Conservation (phyloP, 2,888 invertebrate genomes). For the Diploptera punctata region DNA sequence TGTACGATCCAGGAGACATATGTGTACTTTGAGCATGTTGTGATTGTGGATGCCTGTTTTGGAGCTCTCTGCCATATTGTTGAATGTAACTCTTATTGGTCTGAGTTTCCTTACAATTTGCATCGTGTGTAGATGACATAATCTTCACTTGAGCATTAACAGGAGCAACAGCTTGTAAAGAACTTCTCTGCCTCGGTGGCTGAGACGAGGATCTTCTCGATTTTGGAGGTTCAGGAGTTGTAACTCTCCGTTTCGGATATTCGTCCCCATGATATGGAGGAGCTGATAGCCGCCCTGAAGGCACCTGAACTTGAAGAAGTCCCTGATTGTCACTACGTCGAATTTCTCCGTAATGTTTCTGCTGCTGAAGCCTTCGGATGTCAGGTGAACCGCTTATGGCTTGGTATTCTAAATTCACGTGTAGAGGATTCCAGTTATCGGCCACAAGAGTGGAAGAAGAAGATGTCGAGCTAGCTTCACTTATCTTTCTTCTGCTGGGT, state of each 20-base stretch:
- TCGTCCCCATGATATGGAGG: slow-evolving; percentile 27
- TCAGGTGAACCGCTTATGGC: slow-evolving; percentile 49
- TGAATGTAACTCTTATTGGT: slow-evolving; percentile 17
- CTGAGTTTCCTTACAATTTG: slow-evolving; percentile 5
- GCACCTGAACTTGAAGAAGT: background rate
- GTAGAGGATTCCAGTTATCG: slow-evolving; percentile 24
- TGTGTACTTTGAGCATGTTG: too few species aligned
- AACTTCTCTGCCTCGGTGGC: background rate
- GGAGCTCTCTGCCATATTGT: too few species aligned
- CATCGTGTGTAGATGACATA: background rate
- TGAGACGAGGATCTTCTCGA: background rate
- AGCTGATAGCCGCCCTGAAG: slow-evolving; percentile 38
- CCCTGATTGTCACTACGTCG: background rate
- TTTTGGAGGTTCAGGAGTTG: background rate
- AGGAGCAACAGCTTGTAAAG: background rate
- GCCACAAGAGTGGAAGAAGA: slow-evolving; percentile 34
- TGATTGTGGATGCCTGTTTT: background rate
- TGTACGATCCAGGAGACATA: too few species aligned
- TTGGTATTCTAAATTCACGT: slow-evolving; percentile 45
- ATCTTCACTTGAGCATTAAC: background rate
- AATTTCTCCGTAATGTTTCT: slow-evolving; percentile 15
- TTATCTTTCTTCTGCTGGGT: slow-evolving; percentile 23
- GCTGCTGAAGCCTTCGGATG: slow-evolving; percentile 49
- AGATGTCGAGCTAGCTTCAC: slow-evolving; percentile 18
- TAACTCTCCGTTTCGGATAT: slow-evolving; percentile 10